These are phyloP conservation scores for Thamnaconus septentrionalis DNA, from an alignment of 2,113 vertebrate species.

Conservation along the genomic window DNA sequence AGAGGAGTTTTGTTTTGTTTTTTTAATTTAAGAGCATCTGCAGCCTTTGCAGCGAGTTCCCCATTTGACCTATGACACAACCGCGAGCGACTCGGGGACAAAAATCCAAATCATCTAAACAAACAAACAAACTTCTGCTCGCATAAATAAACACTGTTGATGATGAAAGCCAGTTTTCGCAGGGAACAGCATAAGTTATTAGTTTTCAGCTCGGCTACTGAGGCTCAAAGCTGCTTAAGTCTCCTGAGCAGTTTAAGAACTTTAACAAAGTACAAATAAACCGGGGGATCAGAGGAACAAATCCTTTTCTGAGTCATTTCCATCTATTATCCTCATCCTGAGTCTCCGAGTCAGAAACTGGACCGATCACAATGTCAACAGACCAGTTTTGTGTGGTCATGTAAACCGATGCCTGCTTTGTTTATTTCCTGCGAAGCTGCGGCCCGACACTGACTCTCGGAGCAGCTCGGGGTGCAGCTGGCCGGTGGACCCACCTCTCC, in stretches of 20 bases:
- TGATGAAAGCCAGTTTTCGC: neutral
- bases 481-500: slow-evolving; percentile 82
- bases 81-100: too few species aligned
- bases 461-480: slow-evolving; percentile 9
- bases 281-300: slow-evolving; percentile 42
- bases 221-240: slow-evolving; percentile 46
- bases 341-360: slow-evolving; percentile 8
- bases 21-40: too few species aligned
- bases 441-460: neutral
- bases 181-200: slow-evolving; percentile 28
- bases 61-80: too few species aligned
- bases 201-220: slow-evolving; percentile 38
- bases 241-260: slow-evolving; percentile 37
- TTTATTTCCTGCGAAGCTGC: slow-evolving; percentile 1
- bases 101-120: too few species aligned
- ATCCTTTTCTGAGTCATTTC: slow-evolving; percentile 47
- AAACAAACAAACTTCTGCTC: too few species aligned
- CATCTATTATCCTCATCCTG: slow-evolving; percentile 31
- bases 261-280: slow-evolving; percentile 50
- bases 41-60: too few species aligned
- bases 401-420: slow-evolving; percentile 4
- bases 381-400: slow-evolving; percentile 14
- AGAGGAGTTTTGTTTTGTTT: neutral
- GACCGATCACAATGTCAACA: slow-evolving; percentile 27
- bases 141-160: too few species aligned